These are phyloP conservation scores for Iguana delicatissima DNA, from an alignment of 2,797 vertebrate species.

Conservation along the genomic window DNA sequence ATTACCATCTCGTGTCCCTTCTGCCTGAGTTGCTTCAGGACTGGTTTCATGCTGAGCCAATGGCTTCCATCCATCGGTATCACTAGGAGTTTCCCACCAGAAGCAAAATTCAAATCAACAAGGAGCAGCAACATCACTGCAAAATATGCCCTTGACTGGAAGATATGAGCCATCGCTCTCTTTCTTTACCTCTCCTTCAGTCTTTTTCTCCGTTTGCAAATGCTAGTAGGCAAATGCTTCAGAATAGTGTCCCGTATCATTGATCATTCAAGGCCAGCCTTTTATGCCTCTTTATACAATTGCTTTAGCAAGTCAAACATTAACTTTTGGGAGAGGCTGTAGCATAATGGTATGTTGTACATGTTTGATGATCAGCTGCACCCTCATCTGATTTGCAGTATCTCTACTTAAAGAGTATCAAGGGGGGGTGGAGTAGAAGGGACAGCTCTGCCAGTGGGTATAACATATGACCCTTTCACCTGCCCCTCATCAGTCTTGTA, in stretches of 20 bases:
- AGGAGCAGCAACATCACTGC: slow-evolving; percentile 51
- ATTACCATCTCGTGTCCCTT: slow-evolving; percentile 85
- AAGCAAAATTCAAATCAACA: not conserved
- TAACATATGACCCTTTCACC: not conserved
- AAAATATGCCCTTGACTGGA: accelerated
- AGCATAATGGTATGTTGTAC: not conserved
- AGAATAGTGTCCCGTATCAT: not conserved
- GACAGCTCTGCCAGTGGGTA: not conserved
- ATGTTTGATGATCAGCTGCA: not conserved
- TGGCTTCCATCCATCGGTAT: slow-evolving; percentile 87
- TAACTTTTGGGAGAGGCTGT: not conserved
- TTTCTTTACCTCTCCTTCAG: not conserved
- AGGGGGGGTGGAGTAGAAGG: no score
- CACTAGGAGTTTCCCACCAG: slow-evolving; percentile 81
- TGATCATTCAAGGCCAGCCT: not conserved
- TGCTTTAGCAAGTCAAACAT: not conserved
- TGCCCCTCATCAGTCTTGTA: no score
- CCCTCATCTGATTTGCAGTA: not conserved
- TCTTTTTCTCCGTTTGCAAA: not conserved
- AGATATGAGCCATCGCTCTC: not conserved
- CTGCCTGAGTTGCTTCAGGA: slow-evolving; percentile 79
- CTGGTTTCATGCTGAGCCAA: slow-evolving; percentile 84
- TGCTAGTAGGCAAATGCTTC: accelerated
- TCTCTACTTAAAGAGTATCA: not conserved
- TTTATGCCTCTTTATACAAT: not conserved